Conservation (phyloP, 2,113 vertebrate genomes). For the Mellivora capensis region DNA sequence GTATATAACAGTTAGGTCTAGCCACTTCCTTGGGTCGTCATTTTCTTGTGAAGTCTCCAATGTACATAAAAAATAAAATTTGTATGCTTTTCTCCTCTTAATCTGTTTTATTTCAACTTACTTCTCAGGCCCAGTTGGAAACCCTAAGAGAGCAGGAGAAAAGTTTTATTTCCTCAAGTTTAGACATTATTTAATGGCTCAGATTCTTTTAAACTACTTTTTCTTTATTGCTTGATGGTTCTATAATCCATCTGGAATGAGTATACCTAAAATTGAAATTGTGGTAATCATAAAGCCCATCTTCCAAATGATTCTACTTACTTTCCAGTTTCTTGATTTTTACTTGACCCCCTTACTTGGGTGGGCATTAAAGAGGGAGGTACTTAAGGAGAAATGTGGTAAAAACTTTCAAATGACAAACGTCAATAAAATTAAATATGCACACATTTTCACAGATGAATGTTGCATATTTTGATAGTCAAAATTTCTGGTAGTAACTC, state of each 20-base stretch:
- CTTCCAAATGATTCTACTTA: background rate
- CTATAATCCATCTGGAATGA: background rate
- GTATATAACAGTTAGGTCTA: background rate
- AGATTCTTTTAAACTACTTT: background rate
- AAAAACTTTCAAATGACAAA: background rate
- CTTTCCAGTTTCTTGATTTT: background rate
- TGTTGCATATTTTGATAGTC: background rate
- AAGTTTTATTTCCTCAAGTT: background rate
- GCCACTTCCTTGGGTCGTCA: background rate
- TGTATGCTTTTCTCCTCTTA: background rate
- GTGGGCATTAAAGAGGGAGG: background rate
- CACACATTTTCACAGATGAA: background rate
- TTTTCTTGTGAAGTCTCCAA: background rate
- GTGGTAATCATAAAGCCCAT: background rate
- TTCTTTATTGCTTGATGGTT: background rate
- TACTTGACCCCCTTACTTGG: background rate
- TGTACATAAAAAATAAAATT: background rate
- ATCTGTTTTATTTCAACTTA: background rate
- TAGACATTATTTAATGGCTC: background rate
- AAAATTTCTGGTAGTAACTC: background rate
- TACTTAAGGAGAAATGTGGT: background rate
- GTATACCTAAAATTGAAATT: background rate
- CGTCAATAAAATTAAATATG: background rate
- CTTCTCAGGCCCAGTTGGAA: background rate
- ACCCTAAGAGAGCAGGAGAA: background rate